Base-by-base conservation (phyloP, 2,797 vertebrate genomes). In the Gobionotothen gibberifrons region DNA sequence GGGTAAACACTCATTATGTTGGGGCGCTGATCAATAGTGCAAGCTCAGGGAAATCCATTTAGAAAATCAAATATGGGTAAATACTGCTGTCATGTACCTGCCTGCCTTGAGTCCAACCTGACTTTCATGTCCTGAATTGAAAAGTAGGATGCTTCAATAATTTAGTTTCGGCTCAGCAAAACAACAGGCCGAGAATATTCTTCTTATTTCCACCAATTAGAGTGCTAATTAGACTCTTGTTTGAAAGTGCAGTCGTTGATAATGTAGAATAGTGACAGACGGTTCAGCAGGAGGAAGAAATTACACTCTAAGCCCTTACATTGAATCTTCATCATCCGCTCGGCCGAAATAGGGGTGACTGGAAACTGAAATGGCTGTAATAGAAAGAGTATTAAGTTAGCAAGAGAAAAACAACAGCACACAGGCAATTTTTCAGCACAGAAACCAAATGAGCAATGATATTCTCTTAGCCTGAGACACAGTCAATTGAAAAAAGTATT, bases 271-370 rank as follows among this genome's bases (percentile, higher is more conserved):
- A 59, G 10, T 10, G 49, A 13, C 10, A 77, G 15, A 40, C 29
- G 59, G 32, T 69, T 71, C 39, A 64, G 36, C 19, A 60, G n/a
- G 55, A 49, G 14, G 9, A 77, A 66, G 26, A 66, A 64, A 69
- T 59, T 54, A 55, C 68, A 71, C 57, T 13, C 32, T 17, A 13
- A 42, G 63, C 62, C 26, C 97, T 99, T 98, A 99, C 98, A 97
- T 84, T 76, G 93, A 57, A 88, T 97, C 96, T 74, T 97, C 97
- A 73, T 97, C 92, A 85, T 97, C 96, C 72, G 87, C 87, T 69
- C 96, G 93, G 57, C 97, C 97, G 52, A 97, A 96, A 69, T 98
- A 98, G 3, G 98, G 98, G 58, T 98, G 96, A 89, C 95, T 97
- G 78, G 95, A 96, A 85, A 98, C 93, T 76, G 96, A 95, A 92